Percentiles rank a stretch among this genome's conserved stretches.
phyloP scores from a whole-genome alignment of 2,888 invertebrate genomes.

The Ariolimax columbianus region DNA sequence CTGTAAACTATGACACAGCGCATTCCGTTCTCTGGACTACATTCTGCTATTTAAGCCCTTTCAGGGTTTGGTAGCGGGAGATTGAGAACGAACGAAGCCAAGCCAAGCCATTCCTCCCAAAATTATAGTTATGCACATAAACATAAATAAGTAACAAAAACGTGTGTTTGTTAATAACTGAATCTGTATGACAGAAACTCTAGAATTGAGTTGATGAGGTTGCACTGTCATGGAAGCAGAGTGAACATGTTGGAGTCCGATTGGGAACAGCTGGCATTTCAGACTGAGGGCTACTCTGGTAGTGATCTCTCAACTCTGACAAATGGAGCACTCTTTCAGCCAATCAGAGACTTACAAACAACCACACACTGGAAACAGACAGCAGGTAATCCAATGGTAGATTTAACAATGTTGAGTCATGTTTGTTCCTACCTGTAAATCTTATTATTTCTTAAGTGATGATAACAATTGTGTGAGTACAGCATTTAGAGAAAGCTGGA shows the following conservation, averaged over 20 bases:
- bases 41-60: too few species aligned
- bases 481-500: too few species aligned
- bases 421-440: too few species aligned
- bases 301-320: slow-evolving; percentile 81
- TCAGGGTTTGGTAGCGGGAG: too few species aligned
- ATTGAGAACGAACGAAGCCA: too few species aligned
- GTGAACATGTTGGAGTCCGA: slow-evolving; percentile 69
- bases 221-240: slow-evolving; percentile 68
- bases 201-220: slow-evolving; percentile 70
- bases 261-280: slow-evolving; percentile 79
- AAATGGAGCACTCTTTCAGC: slow-evolving; percentile 79
- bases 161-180: background rate
- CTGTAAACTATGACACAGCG: too few species aligned
- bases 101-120: too few species aligned
- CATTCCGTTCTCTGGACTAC: too few species aligned
- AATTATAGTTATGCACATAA: too few species aligned
- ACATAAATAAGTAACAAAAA: background rate
- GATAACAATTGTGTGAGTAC: too few species aligned
- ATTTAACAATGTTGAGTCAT: too few species aligned
- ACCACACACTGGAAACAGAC: slow-evolving; percentile 67
- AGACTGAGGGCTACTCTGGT: slow-evolving; percentile 82
- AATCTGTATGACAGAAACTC: slow-evolving; percentile 65
- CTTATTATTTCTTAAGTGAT: too few species aligned
- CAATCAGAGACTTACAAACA: slow-evolving; percentile 80
- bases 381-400: slow-evolving; percentile 54